Percentiles rank a stretch among this genome's conserved stretches.
Conservation (phyloP, 2,888 invertebrate species). For the Tetramorium bicarinatum region DNA sequence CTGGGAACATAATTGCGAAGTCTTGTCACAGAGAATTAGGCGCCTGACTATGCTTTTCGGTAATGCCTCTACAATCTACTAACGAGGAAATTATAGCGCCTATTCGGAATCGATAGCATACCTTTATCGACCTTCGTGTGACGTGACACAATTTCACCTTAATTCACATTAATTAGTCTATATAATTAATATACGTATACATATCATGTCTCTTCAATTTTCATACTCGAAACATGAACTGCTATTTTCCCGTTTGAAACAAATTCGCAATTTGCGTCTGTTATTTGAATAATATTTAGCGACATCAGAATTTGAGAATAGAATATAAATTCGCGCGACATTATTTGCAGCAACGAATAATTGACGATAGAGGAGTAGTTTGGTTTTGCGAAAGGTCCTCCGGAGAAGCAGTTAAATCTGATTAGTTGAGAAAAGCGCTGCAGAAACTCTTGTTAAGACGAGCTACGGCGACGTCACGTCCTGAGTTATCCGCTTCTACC, state of each 20-base stretch:
- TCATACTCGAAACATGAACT: not conserved
- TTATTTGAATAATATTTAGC: conserved; percentile 19
- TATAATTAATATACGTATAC: too few species aligned
- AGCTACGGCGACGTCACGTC: conserved; percentile 70
- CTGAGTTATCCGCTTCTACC: conserved; percentile 71
- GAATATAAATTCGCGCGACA: conserved; percentile 37
- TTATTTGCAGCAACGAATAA: conserved; percentile 50
- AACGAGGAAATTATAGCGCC: conserved; percentile 74
- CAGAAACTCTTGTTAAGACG: conserved; percentile 76
- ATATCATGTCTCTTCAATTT: too few species aligned
- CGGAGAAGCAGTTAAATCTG: conserved; percentile 73
- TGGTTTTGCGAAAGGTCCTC: conserved; percentile 49
- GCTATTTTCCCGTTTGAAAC: not conserved
- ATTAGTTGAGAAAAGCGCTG: conserved; percentile 77
- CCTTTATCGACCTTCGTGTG: not conserved
- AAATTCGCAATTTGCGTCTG: conserved; percentile 16
- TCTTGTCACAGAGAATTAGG: conserved; percentile 81
- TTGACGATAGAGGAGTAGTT: conserved; percentile 28
- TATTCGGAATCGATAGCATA: conserved; percentile 67
- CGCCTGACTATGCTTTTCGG: conserved; percentile 65
- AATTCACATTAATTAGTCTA: not conserved
- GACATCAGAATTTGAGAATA: conserved; percentile 10
- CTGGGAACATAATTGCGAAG: conserved; percentile 82
- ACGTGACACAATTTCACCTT: conserved; percentile 9
- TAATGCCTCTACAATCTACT: conserved; percentile 56